Base-by-base conservation (phyloP, 2,888 invertebrate genomes). In the Sclerodermus sp. region DNA sequence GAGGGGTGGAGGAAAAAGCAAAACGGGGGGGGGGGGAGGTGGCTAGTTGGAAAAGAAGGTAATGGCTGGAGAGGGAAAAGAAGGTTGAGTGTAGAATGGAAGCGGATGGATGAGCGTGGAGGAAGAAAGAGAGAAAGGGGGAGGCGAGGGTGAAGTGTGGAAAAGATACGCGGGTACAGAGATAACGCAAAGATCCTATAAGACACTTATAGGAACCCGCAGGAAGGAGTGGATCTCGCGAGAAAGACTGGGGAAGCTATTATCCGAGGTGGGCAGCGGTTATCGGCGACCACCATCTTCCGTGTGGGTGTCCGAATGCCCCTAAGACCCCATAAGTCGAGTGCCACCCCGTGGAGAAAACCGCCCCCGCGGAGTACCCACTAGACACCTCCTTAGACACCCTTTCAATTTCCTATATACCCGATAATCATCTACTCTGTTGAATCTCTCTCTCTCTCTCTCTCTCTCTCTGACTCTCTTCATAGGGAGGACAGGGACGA, bases 341-440 rank as follows among this genome's bases (percentile, higher is more conserved):
- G 53, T 57, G 64, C 62, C 60, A 64, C 70, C 70, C 68, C 56
- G 69, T 62, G 48, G 71, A 66, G 67, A 64, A 62, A 67, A 61
- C 63, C 69, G 67, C 66, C 70, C 64, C 64, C 66, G 67, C 23
- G 55, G 53, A 62, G 60, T 58, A 52, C 51, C 49, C 51, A 53
- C 65, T 69, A 73, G 70, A 73, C 75, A 74, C 74, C 73, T 73
- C 66, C 69, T 74, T 67, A 70, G 70, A 71, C 73, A 75, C 74
- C 76, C 74, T 75, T 77, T 76, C 76, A 75, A 77, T 77, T 75
- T 71, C 71, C 75, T 65, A 71, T 73, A 70, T 64, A 60, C 60
- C 67, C 65, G 76, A 75, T 76, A 74, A 71, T 72, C 70, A 76
- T 76, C 76, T 73, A 31, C 34, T 45, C 42, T n/a, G n/a, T n/a